These are phyloP conservation scores for Lycocerus yunnanus DNA, from an alignment of 2,888 invertebrate species.

Conservation along the genomic window DNA sequence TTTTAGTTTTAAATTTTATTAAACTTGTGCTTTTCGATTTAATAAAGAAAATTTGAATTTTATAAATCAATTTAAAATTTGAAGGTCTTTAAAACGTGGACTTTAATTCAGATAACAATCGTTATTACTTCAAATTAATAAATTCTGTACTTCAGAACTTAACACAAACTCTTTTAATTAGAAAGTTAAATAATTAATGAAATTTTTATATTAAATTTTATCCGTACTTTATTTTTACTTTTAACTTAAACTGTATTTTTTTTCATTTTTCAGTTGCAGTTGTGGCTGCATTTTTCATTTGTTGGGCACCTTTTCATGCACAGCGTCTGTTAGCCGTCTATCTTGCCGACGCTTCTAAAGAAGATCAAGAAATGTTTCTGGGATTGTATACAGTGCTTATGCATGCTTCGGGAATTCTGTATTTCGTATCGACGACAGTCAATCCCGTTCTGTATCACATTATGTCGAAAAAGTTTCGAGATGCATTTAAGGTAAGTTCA, in stretches of 20 bases:
- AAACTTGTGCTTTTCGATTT: neutral
- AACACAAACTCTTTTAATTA: no score
- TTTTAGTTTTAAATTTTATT: neutral
- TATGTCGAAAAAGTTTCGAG: slow-evolving; percentile 91
- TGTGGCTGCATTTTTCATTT: slow-evolving; percentile 86
- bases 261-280: slow-evolving; percentile 72
- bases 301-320: slow-evolving; percentile 92
- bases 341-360: slow-evolving; percentile 54
- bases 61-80: no score
- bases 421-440: slow-evolving; percentile 89
- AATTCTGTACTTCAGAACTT: no score
- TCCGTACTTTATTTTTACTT: neutral
- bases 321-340: slow-evolving; percentile 85
- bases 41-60: no score
- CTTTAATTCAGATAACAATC: no score
- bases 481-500: slow-evolving; percentile 82
- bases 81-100: no score
- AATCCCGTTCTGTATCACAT: slow-evolving; percentile 92
- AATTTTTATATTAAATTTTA: neutral
- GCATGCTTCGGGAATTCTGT: slow-evolving; percentile 85
- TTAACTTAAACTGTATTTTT: no score
- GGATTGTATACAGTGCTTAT: slow-evolving; percentile 57
- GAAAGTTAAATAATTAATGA: neutral
- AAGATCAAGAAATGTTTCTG: slow-evolving; percentile 18
- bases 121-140: no score